Evolutionary conservation across 2,797 vertebrate species (phyloP).

Genomic region (Onychomys torridus): DNA sequence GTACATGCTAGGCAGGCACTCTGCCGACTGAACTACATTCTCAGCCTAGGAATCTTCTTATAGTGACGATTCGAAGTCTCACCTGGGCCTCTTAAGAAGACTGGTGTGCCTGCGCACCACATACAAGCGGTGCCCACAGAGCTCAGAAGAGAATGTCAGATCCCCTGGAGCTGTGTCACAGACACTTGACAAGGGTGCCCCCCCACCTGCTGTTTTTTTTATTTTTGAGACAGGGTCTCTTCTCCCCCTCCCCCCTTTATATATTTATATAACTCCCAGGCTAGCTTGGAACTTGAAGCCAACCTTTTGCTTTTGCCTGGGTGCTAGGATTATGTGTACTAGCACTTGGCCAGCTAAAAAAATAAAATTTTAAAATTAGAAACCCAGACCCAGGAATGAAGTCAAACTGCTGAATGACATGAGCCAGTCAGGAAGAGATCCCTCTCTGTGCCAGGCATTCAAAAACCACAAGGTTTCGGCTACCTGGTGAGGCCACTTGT

Average conservation of each 20-base stretch:
- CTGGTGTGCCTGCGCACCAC: neutral
- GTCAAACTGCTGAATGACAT: neutral
- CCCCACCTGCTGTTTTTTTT: neutral
- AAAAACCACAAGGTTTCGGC: rapidly evolving
- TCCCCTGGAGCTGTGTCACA: neutral
- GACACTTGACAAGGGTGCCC: neutral
- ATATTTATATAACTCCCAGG: too few relatives aligned
- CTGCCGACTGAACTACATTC: neutral
- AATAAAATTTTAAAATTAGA: neutral
- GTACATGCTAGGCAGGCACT: neutral
- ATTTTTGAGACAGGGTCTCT: neutral
- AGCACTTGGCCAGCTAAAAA: neutral
- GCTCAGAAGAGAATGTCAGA: neutral
- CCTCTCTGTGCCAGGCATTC: neutral
- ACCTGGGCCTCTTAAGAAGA: neutral
- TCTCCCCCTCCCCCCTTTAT: too few relatives aligned
- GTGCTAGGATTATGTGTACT: neutral
- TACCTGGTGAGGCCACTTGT: neutral
- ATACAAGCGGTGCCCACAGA: neutral
- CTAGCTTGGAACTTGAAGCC: neutral
- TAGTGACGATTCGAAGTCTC: neutral
- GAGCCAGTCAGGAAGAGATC: neutral
- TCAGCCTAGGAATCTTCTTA: neutral
- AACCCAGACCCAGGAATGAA: constrained; percentile 47
- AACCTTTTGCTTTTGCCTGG: neutral